Percentiles rank a stretch among this genome's conserved stretches.
These are phyloP conservation scores for Mesorhabditis spiculigera DNA, from an alignment of 2,888 invertebrate species.

Conservation along the genomic window DNA sequence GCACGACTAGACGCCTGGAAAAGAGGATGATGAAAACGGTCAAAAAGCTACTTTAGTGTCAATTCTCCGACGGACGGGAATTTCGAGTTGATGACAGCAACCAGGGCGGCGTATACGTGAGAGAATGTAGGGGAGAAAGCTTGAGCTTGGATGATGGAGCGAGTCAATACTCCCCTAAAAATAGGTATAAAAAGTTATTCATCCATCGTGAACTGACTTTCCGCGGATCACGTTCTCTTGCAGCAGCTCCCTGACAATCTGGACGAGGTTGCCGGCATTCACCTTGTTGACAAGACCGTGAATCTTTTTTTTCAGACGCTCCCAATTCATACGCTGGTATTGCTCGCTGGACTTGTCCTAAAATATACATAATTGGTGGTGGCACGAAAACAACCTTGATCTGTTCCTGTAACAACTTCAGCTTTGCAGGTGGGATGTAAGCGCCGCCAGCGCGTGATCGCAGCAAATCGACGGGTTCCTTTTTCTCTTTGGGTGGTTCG, in stretches of 20 bases:
- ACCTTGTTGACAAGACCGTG: slow-evolving; percentile 97
- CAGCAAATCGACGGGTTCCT: slow-evolving; percentile 30
- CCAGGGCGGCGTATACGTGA: slow-evolving; percentile 92
- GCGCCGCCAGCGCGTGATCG: slow-evolving; percentile 65
- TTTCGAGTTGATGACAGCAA: slow-evolving; percentile 89
- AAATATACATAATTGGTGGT: background rate
- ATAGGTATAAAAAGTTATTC: background rate
- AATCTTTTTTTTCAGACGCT: slow-evolving; percentile 94
- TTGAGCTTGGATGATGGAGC: slow-evolving; percentile 94
- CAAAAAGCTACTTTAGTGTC: slow-evolving; percentile 60
- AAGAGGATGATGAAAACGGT: slow-evolving; percentile 60
- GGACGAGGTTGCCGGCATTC: slow-evolving; percentile 81
- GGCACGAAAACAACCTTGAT: slow-evolving; percentile 66
- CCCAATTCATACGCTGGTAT: slow-evolving; percentile 96
- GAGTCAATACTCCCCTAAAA: slow-evolving; percentile 75
- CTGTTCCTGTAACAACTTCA: slow-evolving; percentile 89
- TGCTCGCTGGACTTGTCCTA: slow-evolving; percentile 69
- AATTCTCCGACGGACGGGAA: slow-evolving; percentile 95
- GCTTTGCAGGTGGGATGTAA: slow-evolving; percentile 94
- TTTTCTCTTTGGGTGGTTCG: slow-evolving; percentile 21
- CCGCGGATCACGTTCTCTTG: slow-evolving; percentile 94
- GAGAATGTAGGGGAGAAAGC: slow-evolving; percentile 95
- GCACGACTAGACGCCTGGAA: slow-evolving; percentile 79
- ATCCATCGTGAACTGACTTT: slow-evolving; percentile 62
- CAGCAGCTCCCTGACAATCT: slow-evolving; percentile 83